phyloP scores from a whole-genome alignment of 1,140 invertebrate genomes.

The Aplysia californica region DNA sequence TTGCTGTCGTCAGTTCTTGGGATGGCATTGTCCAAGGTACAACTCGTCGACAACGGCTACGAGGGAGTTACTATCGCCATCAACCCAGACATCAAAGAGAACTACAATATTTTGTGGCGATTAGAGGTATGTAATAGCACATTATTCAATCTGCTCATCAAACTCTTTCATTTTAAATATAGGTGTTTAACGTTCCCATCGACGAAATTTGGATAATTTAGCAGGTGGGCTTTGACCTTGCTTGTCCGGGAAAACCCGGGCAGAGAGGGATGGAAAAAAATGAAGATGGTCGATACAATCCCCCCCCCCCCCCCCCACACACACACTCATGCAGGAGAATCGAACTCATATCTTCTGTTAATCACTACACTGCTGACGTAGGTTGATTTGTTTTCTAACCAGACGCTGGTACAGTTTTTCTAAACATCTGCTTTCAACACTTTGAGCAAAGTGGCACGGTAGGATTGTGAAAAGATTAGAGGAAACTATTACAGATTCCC shows the following conservation, averaged over 20 bases:
- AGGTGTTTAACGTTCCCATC: background rate
- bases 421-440: no score
- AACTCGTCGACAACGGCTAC: conserved; percentile 33
- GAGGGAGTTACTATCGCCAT: conserved; percentile 36
- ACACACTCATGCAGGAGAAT: no score
- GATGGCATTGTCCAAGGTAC: conserved; percentile 22
- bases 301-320: no score
- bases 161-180: background rate
- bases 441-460: no score
- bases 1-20: background rate
- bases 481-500: no score
- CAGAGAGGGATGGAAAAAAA: background rate
- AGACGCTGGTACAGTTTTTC: no score
- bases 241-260: background rate
- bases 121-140: conserved; percentile 31
- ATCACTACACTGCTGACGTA: no score
- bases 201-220: background rate
- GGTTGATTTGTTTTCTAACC: no score
- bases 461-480: no score
- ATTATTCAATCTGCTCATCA: background rate
- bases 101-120: conserved; percentile 19
- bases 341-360: no score
- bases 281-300: no score
- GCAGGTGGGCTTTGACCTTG: background rate
- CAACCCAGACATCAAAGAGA: conserved; percentile 30